These are phyloP conservation scores for Cirrhinus molitorella DNA, from an alignment of 2,797 vertebrate species.

Conservation along the genomic window DNA sequence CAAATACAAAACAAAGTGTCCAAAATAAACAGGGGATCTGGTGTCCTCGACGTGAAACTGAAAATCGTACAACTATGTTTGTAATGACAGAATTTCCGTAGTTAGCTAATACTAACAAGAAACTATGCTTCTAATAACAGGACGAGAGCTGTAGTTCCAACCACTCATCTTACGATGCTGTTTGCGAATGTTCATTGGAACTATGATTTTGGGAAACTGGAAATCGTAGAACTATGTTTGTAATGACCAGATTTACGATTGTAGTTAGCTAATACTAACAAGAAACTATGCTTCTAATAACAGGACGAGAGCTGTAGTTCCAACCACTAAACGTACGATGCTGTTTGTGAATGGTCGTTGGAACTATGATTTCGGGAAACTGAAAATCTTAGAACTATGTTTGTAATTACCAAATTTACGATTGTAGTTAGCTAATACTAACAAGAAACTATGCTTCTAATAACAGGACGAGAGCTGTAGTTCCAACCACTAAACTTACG, in stretches of 20 bases:
- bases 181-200: neutral
- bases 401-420: no score
- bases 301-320: neutral
- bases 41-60: no score
- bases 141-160: no score
- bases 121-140: neutral
- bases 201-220: neutral
- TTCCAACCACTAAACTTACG: neutral
- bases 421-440: neutral
- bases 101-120: neutral
- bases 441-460: neutral
- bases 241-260: no score
- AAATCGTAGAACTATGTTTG: neutral
- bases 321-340: neutral
- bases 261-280: neutral
- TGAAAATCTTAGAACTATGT: neutral
- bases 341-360: neutral
- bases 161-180: neutral
- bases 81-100: no score
- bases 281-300: neutral
- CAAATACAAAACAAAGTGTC: no score
- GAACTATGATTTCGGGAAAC: neutral
- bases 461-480: neutral
- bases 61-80: no score
- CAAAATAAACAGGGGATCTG: no score